A percentile compares a stretch with the other conserved stretches of the same genome.
These are phyloP conservation scores for Alligator mississippiensis DNA, from an alignment of 2,113 vertebrate species.

Conservation along the genomic window DNA sequence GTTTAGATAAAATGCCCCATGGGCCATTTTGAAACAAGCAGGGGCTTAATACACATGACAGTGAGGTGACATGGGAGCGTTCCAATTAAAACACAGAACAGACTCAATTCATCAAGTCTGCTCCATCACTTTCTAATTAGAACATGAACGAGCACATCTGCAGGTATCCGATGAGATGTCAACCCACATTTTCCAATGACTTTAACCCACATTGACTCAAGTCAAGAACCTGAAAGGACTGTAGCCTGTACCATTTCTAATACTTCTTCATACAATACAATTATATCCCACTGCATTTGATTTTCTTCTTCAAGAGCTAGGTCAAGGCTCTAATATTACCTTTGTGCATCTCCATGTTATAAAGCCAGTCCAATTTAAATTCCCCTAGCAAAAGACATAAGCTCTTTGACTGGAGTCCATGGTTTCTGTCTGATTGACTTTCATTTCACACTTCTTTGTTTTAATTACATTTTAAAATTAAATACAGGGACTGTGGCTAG, in stretches of 20 bases:
- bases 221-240: not conserved
- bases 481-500: conserved; percentile 5
- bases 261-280: not conserved
- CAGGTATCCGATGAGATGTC: no score
- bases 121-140: no score
- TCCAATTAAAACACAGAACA: no score
- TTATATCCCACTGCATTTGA: fast-evolving
- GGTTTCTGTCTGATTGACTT: conserved; percentile 66
- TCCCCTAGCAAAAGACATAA: conserved; percentile 25
- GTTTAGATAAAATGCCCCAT: no score
- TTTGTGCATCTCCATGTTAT: not conserved
- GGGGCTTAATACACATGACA: no score
- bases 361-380: conserved; percentile 12
- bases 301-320: not conserved
- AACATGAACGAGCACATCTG: no score
- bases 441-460: conserved; percentile 75
- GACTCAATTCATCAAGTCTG: no score
- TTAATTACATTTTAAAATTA: conserved; percentile 72
- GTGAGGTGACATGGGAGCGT: no score
- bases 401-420: not conserved
- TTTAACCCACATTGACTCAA: no score
- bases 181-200: no score
- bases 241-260: not conserved
- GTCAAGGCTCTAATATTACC: not conserved
- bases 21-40: no score